Conservation (phyloP, 2,113 vertebrate species). For the Merops nubicus region DNA sequence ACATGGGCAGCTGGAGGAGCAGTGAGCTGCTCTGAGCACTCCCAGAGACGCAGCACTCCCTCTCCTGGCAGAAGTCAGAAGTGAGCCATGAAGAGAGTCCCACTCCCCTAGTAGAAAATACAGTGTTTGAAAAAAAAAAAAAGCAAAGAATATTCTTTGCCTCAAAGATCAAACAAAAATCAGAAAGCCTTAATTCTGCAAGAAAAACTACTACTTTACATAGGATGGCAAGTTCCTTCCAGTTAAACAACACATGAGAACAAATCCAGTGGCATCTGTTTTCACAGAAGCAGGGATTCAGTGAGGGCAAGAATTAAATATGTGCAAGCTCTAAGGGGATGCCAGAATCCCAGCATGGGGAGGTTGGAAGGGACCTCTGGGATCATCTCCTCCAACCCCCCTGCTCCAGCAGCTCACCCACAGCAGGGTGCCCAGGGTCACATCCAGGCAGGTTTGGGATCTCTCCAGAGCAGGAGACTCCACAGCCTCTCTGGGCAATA, state of each 20-base stretch:
- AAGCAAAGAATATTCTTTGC: neutral
- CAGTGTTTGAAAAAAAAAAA: neutral
- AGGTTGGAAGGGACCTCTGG: too few species aligned
- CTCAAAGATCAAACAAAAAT: neutral
- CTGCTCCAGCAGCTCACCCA: too few species aligned
- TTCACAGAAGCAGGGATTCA: neutral
- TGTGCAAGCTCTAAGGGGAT: fast-evolving
- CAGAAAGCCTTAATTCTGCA: neutral
- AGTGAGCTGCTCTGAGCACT: neutral
- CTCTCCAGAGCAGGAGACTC: too few species aligned
- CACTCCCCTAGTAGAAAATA: neutral
- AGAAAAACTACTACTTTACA: neutral
- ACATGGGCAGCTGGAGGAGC: fast-evolving
- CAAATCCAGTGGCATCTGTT: neutral
- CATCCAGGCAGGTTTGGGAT: too few species aligned
- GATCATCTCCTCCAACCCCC: too few species aligned
- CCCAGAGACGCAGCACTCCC: neutral
- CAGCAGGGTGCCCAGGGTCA: too few species aligned
- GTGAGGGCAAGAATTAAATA: neutral
- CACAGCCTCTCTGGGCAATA: too few species aligned
- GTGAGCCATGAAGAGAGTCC: neutral
- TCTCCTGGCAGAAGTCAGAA: constrained; percentile 15
- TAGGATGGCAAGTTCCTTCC: neutral
- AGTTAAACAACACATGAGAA: neutral
- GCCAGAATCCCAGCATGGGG: too few species aligned